phyloP scores from a whole-genome alignment of 2,888 invertebrate species.

The Cataglyphis livida region DNA sequence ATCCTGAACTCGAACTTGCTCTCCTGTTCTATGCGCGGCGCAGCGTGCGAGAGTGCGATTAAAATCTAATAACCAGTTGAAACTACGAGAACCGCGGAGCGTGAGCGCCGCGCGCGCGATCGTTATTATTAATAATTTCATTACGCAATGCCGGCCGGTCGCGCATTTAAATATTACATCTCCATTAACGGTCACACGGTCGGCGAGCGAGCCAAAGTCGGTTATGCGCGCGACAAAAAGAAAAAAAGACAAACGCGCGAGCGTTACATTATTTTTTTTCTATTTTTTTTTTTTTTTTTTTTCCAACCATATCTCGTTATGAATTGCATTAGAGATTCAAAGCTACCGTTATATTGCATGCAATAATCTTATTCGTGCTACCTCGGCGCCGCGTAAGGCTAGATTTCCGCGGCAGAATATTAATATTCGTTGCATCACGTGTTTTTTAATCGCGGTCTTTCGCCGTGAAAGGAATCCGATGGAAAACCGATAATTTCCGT shows the following conservation, averaged over 20 bases:
- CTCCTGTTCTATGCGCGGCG: background rate
- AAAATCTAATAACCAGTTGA: slow-evolving; percentile 56
- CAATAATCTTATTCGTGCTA: slow-evolving; percentile 41
- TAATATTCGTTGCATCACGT: slow-evolving; percentile 38
- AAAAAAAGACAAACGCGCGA: background rate
- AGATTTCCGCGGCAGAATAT: slow-evolving; percentile 18
- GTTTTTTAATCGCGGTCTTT: slow-evolving; percentile 22
- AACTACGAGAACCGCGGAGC: slow-evolving; percentile 46
- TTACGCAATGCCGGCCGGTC: slow-evolving; percentile 52
- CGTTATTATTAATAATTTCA: slow-evolving; percentile 56
- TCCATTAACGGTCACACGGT: slow-evolving; percentile 53
- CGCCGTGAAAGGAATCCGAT: background rate
- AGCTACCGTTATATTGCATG: slow-evolving; percentile 37
- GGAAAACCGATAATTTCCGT: slow-evolving; percentile 40
- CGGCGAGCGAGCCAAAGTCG: slow-evolving; percentile 47
- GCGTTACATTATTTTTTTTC: slow-evolving; percentile 16
- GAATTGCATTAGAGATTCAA: slow-evolving; percentile 41
- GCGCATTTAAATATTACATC: slow-evolving; percentile 55
- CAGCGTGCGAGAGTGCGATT: slow-evolving; percentile 41
- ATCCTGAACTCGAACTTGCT: slow-evolving; percentile 37
- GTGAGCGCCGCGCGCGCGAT: slow-evolving; percentile 46
- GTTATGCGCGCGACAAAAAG: slow-evolving; percentile 30
- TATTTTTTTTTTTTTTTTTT: slow-evolving; percentile 25
- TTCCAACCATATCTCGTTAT: slow-evolving; percentile 31
- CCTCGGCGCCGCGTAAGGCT: slow-evolving; percentile 17